Percentiles rank a stretch among this genome's conserved stretches.
Evolutionary conservation across 2,797 vertebrate species (phyloP).

Genomic region (Clarias fuscus): DNA sequence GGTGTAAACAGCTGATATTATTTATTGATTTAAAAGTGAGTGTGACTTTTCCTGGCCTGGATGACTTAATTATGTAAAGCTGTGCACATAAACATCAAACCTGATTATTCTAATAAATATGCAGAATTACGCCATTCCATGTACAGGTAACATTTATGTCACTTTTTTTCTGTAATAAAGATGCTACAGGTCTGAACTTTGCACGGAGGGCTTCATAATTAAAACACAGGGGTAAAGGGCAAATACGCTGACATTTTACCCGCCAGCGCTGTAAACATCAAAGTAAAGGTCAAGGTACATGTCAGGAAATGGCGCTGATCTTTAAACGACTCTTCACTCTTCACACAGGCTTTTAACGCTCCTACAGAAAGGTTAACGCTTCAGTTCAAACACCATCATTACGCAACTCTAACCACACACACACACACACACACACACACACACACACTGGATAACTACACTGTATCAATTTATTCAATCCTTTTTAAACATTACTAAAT

Average conservation of each 20-base stretch:
- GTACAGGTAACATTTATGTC: not conserved
- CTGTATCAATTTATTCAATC: not conserved
- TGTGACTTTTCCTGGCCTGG: not conserved
- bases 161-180: slow-evolving; percentile 7
- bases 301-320: slow-evolving; percentile 67
- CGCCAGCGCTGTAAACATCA: slow-evolving; percentile 60
- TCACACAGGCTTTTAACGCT: slow-evolving; percentile 26
- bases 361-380: slow-evolving; percentile 56
- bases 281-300: slow-evolving; percentile 47
- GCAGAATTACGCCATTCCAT: not conserved
- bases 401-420: not conserved
- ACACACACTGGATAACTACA: not conserved
- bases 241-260: slow-evolving; percentile 67
- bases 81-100: not conserved
- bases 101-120: not conserved
- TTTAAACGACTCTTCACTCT: slow-evolving; percentile 55
- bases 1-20: not conserved
- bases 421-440: no score
- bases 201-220: slow-evolving; percentile 1
- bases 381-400: slow-evolving; percentile 45
- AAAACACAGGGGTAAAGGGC: not conserved
- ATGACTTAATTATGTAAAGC: not conserved
- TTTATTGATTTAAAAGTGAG: not conserved
- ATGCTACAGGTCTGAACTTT: not conserved
- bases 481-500: not conserved